Percentiles rank a stretch among this genome's conserved stretches.
phyloP scores from a whole-genome alignment of 1,140 invertebrate genomes.

The Venustaconcha ellipsiformis region DNA sequence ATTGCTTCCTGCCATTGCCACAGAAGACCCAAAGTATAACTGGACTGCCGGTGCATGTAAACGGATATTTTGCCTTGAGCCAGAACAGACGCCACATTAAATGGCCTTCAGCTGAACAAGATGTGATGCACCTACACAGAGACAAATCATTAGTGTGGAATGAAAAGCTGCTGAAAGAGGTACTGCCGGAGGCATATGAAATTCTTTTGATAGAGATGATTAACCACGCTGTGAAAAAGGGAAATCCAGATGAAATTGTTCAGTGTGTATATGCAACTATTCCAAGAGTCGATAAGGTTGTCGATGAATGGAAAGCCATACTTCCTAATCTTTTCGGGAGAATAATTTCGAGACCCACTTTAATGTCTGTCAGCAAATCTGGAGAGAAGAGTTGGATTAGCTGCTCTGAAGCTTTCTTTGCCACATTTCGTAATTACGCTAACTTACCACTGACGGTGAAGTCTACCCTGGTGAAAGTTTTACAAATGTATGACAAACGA shows the following conservation, averaged over 20 bases:
- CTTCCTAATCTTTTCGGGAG: not conserved
- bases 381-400: constrained; percentile 9
- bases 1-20: constrained; percentile 63
- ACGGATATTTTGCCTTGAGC: constrained; percentile 60
- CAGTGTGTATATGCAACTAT: constrained; percentile 18
- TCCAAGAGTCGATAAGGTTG: constrained; percentile 8
- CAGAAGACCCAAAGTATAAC: constrained; percentile 41
- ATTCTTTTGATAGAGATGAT: constrained; percentile 22
- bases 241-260: not conserved
- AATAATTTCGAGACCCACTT: not conserved
- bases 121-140: constrained; percentile 23
- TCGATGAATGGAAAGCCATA: constrained; percentile 3
- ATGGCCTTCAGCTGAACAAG: constrained; percentile 50
- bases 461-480: no score
- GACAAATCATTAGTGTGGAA: constrained; percentile 58
- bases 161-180: constrained; percentile 47
- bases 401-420: constrained; percentile 10
- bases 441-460: no score
- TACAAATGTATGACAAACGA: no score
- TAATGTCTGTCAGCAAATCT: not conserved
- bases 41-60: constrained; percentile 61
- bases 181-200: constrained; percentile 41
- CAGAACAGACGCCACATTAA: constrained; percentile 60
- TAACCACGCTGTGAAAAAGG: not conserved
- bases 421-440: constrained; percentile 8